Conservation (phyloP, 1,140 invertebrate species). For the Heliothis virescens region DNA sequence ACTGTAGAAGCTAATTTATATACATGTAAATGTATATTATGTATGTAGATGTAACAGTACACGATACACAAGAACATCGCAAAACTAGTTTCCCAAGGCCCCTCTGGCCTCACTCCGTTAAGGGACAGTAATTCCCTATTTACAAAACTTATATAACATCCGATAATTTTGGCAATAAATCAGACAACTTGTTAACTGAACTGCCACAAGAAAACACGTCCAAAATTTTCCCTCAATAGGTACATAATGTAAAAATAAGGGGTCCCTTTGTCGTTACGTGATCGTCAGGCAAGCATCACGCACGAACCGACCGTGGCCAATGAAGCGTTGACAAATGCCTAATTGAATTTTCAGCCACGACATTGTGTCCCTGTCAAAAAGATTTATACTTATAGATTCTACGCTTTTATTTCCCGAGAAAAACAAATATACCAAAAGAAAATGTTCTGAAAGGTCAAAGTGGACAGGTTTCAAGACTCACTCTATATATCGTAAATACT, state of each 20-base stretch:
- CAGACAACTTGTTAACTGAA: constrained; percentile 53
- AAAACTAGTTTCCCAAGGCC: constrained; percentile 30
- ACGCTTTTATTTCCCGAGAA: constrained; percentile 7
- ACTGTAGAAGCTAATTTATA: neutral
- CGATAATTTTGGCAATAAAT: constrained; percentile 57
- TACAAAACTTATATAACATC: constrained; percentile 43
- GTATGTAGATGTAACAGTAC: constrained; percentile 13
- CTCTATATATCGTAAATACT: constrained; percentile 27
- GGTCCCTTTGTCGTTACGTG: constrained; percentile 61
- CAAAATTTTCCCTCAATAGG: constrained; percentile 54
- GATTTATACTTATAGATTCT: constrained; percentile 62
- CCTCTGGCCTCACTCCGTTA: neutral
- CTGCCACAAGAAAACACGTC: constrained; percentile 56
- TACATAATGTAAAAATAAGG: constrained; percentile 64
- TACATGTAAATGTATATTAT: neutral
- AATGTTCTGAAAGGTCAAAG: neutral
- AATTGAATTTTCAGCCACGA: constrained; percentile 76
- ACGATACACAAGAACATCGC: constrained; percentile 14
- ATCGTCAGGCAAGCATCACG: constrained; percentile 62
- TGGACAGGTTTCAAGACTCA: constrained; percentile 10
- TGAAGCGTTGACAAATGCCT: constrained; percentile 73
- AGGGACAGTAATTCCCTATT: constrained; percentile 44
- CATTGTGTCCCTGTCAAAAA: constrained; percentile 66
- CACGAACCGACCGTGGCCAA: constrained; percentile 63
- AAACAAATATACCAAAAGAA: constrained; percentile 5